Percentiles rank a stretch among this genome's conserved stretches.
Evolutionary conservation across 2,888 invertebrate species (phyloP).

Genomic region (Rhingia campestris): DNA sequence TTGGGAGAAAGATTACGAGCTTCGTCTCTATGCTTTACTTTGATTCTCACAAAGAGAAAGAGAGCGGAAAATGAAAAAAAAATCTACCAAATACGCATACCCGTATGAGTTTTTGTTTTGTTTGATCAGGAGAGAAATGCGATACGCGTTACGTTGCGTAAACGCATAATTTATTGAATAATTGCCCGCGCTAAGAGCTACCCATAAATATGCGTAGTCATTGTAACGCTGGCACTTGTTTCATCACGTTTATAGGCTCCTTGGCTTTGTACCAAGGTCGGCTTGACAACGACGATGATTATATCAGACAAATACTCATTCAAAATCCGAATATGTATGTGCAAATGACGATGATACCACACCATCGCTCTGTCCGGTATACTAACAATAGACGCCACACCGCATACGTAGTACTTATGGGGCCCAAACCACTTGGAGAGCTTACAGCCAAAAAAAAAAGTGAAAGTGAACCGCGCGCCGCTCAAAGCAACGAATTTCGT

Average conservation of each 20-base stretch:
- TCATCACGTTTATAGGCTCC: slow-evolving; percentile 68
- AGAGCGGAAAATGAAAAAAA: not conserved
- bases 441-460: slow-evolving; percentile 65
- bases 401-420: slow-evolving; percentile 14
- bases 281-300: slow-evolving; percentile 44
- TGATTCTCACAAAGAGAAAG: not conserved
- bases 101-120: not conserved
- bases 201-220: slow-evolving; percentile 48
- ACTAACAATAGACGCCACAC: slow-evolving; percentile 13
- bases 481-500: slow-evolving; percentile 33
- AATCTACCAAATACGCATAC: not conserved
- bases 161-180: slow-evolving; percentile 66
- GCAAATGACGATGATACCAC: slow-evolving; percentile 52
- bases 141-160: slow-evolving; percentile 42
- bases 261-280: slow-evolving; percentile 73
- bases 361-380: not conserved
- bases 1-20: slow-evolving; percentile 55
- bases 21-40: not conserved
- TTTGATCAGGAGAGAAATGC: slow-evolving; percentile 1
- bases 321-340: slow-evolving; percentile 34
- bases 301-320: slow-evolving; percentile 67
- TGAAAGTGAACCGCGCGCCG: slow-evolving; percentile 59
- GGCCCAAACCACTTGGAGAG: slow-evolving; percentile 20
- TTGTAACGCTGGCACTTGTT: slow-evolving; percentile 57
- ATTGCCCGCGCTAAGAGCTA: slow-evolving; percentile 48